Conservation (phyloP, 2,113 vertebrate genomes). For the Percopsis transmontana region DNA sequence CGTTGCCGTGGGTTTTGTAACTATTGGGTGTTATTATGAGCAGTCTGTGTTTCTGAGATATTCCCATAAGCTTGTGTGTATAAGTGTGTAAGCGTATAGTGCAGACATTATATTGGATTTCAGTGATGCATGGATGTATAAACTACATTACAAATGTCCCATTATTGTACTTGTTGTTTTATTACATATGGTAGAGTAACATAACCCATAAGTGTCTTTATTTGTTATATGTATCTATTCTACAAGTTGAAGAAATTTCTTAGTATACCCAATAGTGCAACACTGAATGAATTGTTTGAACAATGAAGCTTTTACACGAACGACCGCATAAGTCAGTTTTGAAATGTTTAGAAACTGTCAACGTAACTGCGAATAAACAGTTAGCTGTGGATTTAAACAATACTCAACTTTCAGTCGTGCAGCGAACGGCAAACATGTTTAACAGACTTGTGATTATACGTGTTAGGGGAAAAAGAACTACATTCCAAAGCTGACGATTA, state of each 20-base stretch:
- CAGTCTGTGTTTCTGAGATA: neutral
- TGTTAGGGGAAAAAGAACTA: neutral
- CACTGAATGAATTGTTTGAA: slow-evolving; percentile 10
- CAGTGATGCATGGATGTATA: neutral
- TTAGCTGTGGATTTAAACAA: neutral
- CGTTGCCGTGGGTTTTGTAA: neutral
- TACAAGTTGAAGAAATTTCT: neutral
- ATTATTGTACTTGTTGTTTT: neutral
- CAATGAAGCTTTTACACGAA: neutral
- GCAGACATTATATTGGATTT: neutral
- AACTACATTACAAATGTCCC: neutral
- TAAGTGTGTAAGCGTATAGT: neutral
- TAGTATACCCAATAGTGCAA: neutral
- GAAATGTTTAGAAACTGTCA: neutral
- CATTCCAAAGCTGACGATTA: neutral
- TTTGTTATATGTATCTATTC: slow-evolving; percentile 1
- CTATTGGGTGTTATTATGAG: neutral
- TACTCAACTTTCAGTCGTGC: neutral
- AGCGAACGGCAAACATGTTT: neutral
- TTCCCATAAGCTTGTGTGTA: neutral
- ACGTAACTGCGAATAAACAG: neutral
- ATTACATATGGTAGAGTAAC: neutral
- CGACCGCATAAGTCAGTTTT: neutral
- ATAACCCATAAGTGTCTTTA: neutral
- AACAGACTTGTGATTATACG: neutral